Conservation (phyloP, 2,113 vertebrate genomes). For the Motacilla alba region DNA sequence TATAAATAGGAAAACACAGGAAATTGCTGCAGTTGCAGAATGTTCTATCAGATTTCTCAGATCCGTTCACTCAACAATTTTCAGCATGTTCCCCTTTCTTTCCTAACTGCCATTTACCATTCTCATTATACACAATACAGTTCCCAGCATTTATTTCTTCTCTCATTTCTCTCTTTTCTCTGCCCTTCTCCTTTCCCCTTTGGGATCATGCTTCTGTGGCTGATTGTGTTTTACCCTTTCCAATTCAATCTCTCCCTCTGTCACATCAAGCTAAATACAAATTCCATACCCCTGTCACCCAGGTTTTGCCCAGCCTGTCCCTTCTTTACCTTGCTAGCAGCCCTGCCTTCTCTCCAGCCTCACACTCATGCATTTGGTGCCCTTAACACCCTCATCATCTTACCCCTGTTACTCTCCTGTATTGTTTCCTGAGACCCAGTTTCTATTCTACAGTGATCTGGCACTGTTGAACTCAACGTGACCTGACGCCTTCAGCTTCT, state of each 20-base stretch:
- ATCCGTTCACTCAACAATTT: neutral
- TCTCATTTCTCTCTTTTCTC: neutral
- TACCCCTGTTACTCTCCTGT: neutral
- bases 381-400: neutral
- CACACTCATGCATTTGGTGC: neutral
- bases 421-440: neutral
- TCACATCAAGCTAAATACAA: neutral
- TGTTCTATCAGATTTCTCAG: neutral
- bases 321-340: neutral
- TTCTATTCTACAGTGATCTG: neutral
- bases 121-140: neutral
- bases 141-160: neutral
- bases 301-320: neutral
- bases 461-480: neutral
- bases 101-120: neutral
- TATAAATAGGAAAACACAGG: neutral
- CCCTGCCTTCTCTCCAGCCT: neutral
- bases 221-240: neutral
- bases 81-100: neutral
- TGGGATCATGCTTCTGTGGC: neutral
- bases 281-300: neutral
- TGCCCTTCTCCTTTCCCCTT: neutral
- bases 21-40: neutral
- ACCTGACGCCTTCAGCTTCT: neutral
- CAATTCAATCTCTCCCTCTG: neutral